These are phyloP conservation scores for Fulmarus glacialis DNA, from an alignment of 2,113 vertebrate genomes.

Conservation along the genomic window DNA sequence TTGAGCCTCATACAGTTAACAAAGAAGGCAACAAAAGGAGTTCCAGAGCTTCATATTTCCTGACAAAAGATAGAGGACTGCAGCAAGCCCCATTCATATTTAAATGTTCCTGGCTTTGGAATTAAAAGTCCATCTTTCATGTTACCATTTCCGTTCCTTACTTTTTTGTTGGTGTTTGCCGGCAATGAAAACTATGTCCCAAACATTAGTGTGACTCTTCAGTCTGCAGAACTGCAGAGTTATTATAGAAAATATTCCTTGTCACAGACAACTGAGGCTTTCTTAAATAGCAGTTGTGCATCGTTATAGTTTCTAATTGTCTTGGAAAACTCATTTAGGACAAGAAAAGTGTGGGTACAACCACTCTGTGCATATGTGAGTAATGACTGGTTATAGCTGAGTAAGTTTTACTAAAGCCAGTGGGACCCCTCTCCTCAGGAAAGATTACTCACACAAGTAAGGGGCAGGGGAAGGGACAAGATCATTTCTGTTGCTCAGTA, in stretches of 20 bases:
- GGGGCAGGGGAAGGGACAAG: not conserved
- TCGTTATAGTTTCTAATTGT: not conserved
- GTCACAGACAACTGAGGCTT: not conserved
- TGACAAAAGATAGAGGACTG: slow-evolving; percentile 52
- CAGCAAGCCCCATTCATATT: slow-evolving; percentile 63
- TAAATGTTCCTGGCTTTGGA: slow-evolving; percentile 62
- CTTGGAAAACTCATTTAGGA: not conserved
- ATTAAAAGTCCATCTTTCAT: slow-evolving; percentile 54
- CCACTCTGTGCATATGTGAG: not conserved
- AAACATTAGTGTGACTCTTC: not conserved
- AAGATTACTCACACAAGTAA: not conserved
- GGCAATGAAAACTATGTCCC: not conserved
- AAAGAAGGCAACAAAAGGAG: slow-evolving; percentile 54
- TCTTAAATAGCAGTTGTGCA: not conserved
- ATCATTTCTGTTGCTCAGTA: not conserved
- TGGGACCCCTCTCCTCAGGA: not conserved
- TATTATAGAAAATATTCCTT: not conserved
- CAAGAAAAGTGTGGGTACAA: not conserved
- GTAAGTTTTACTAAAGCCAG: not conserved
- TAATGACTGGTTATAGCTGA: not conserved
- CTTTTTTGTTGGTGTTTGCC: slow-evolving; percentile 31
- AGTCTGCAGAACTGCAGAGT: not conserved
- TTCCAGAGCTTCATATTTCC: slow-evolving; percentile 67
- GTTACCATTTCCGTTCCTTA: slow-evolving; percentile 44
- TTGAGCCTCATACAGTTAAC: slow-evolving; percentile 58